These are phyloP conservation scores for Myotis brandtii DNA, from an alignment of 2,113 vertebrate genomes.

Conservation along the genomic window DNA sequence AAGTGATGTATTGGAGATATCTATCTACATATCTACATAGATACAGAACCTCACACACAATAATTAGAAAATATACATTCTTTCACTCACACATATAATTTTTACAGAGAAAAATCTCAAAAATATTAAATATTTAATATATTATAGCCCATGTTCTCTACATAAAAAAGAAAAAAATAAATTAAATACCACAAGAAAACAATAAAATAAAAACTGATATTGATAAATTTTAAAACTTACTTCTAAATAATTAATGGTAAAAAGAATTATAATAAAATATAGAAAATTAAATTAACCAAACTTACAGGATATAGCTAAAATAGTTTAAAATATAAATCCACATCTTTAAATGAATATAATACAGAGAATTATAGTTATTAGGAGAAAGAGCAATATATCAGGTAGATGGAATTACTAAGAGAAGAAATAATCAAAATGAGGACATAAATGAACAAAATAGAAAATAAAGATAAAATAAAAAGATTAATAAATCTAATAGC, in stretches of 20 bases:
- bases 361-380: not conserved
- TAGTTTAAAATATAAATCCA: not conserved
- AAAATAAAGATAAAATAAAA: not conserved
- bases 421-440: not conserved
- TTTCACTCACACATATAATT: not conserved
- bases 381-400: not conserved
- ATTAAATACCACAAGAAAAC: not conserved
- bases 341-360: not conserved
- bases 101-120: not conserved
- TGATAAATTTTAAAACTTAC: not conserved
- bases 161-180: not conserved
- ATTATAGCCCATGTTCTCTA: not conserved
- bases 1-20: not conserved
- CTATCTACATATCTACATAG: not conserved
- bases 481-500: not conserved
- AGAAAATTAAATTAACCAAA: conserved; percentile 17
- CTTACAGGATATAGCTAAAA: not conserved
- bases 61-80: not conserved
- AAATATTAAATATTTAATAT: conserved; percentile 3
- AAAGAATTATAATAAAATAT: conserved; percentile 21
- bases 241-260: conserved; percentile 9
- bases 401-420: not conserved
- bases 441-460: not conserved
- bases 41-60: not conserved
- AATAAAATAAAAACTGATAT: not conserved